These are phyloP conservation scores for Phania funesta DNA, from an alignment of 2,888 invertebrate genomes.

Conservation along the genomic window DNA sequence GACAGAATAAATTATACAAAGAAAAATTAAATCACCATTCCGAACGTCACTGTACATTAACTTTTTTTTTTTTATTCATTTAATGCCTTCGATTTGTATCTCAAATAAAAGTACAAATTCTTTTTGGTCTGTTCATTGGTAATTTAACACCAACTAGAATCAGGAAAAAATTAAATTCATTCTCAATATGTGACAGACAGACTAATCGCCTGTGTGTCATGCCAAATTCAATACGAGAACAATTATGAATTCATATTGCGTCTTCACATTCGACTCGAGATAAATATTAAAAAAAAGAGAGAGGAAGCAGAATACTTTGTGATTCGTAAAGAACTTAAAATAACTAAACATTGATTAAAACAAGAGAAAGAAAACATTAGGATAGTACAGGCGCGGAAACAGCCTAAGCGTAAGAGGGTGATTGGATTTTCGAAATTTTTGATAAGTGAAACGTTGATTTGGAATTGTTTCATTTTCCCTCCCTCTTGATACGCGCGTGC, in stretches of 20 bases:
- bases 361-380: not conserved
- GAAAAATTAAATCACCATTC: too few species aligned
- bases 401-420: too few species aligned
- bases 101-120: conserved; percentile 3
- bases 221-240: conserved; percentile 8
- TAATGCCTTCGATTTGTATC: not conserved
- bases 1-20: too few species aligned
- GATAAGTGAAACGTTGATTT: too few species aligned
- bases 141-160: conserved; percentile 52
- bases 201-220: conserved; percentile 20
- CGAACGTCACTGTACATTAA: too few species aligned
- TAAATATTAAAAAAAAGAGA: conserved; percentile 1
- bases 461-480: too few species aligned
- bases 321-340: conserved; percentile 16
- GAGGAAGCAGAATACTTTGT: not conserved
- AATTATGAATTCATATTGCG: conserved; percentile 63
- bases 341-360: not conserved
- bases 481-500: too few species aligned
- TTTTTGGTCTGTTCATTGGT: conserved; percentile 14
- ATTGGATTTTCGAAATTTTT: too few species aligned
- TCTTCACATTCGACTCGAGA: conserved; percentile 56
- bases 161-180: conserved; percentile 19
- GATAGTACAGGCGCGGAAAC: too few species aligned
- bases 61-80: too few species aligned
- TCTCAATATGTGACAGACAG: not conserved